Evolutionary conservation across 2,113 vertebrate species (phyloP), one percentile per base, ranked within the genome.

Genomic region (Halichoeres trimaculatus): DNA sequence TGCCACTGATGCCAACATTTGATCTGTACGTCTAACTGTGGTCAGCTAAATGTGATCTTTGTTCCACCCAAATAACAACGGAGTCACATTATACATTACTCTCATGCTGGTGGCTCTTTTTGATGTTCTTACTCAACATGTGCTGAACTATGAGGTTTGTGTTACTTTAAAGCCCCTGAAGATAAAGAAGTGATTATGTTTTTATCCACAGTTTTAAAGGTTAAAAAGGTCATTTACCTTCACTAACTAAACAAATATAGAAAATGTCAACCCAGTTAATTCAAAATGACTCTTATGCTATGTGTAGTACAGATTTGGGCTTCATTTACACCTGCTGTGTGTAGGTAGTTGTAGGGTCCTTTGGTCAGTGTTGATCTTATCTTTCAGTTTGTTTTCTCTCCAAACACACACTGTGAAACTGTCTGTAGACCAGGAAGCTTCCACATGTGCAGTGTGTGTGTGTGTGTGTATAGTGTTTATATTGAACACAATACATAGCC

Each of bases 301-400:
- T n/a, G n/a, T n/a, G n/a, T n/a, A n/a, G n/a, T n/a, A n/a, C n/a
- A n/a, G n/a, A n/a, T n/a, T n/a, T n/a, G n/a, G n/a, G n/a, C n/a
- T n/a, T n/a, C n/a, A n/a, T n/a, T n/a, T n/a, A n/a, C n/a, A 69
- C 56, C 56, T 53, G 74, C 62, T 76, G 19, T 60, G n/a, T 20
- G 61, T 40, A 19, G 30, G 43, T 58, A 11, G 63, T 52, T 83
- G 60, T 57, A 50, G 86, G 79, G 74, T 85, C 79, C 83, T 55
- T 19, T 51, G 67, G 64, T 86, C 68, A 62, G 35, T 87, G 69
- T 76, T 75, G 79, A 73, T 75, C 74, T 80, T 67, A 63, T 48
- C 30, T 50, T 66, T 30, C 45, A 52, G 35, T 82, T 68, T 89
- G 85, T 89, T 87, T 91, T 83, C 80, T 76, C 81, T 83, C 72